Percentiles rank a stretch among this genome's conserved stretches.
Evolutionary conservation across 92 coral and sea anemone species (phyloP).

Genomic region (Porites cylindrica): DNA sequence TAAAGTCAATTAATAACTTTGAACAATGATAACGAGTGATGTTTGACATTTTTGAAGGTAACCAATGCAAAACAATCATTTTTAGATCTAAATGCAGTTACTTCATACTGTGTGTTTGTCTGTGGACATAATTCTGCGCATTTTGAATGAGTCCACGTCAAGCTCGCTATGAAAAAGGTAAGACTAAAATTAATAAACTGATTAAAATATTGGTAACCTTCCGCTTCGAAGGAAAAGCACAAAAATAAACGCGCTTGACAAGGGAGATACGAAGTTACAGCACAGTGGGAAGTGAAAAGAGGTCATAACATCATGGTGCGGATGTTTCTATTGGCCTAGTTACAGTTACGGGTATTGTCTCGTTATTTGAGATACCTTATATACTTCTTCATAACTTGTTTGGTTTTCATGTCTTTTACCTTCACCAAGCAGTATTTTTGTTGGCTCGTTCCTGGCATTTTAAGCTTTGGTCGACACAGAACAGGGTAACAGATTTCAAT

Average conservation of each 20-base stretch:
- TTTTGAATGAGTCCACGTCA: not conserved
- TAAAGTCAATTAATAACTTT: not conserved
- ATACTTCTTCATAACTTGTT: not conserved
- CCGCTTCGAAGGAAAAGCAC: no score
- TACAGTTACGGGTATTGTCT: not conserved
- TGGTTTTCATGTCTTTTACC: not conserved
- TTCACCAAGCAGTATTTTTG: not conserved
- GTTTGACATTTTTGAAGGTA: not conserved
- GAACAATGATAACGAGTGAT: not conserved
- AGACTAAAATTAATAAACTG: not conserved
- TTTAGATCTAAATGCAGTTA: not conserved
- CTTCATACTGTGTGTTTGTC: not conserved
- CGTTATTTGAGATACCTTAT: not conserved
- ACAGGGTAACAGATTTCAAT: constrained; percentile 8
- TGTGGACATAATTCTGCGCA: not conserved
- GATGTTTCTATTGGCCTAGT: no score
- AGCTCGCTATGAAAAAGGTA: not conserved
- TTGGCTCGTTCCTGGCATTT: not conserved
- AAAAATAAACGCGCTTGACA: no score
- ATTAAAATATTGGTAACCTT: not conserved
- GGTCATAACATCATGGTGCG: no score
- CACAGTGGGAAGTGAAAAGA: no score
- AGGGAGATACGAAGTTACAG: no score
- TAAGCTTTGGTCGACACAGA: not conserved
- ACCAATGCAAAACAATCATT: not conserved